Evolutionary conservation across 2,888 invertebrate species (phyloP).

Genomic region (Apotomis capreana): DNA sequence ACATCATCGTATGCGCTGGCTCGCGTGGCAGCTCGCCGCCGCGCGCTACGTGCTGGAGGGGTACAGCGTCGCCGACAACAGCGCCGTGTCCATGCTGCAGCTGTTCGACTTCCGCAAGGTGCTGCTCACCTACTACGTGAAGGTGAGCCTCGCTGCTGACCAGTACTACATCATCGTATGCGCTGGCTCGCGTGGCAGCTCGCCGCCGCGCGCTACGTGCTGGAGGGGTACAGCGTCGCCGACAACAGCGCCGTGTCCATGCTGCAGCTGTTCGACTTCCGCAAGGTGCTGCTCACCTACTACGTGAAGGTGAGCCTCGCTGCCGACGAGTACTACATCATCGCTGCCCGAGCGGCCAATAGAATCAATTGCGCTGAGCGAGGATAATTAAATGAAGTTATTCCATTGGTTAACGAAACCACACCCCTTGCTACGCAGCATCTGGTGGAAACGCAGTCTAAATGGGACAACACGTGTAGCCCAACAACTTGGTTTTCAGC

Average conservation of each 20-base stretch:
- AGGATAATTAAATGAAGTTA: too few species aligned
- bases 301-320: constrained; percentile 61
- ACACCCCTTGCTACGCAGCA: too few species aligned
- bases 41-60: constrained; percentile 95
- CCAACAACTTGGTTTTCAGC: too few species aligned
- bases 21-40: not conserved
- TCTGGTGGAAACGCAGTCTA: too few species aligned
- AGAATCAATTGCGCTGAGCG: too few species aligned
- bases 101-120: constrained; percentile 98
- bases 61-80: constrained; percentile 98
- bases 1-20: not conserved
- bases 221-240: constrained; percentile 99
- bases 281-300: constrained; percentile 89
- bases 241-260: constrained; percentile 99
- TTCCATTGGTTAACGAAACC: too few species aligned
- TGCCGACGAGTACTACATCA: constrained; percentile 84
- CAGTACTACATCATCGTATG: too few species aligned
- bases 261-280: constrained; percentile 98
- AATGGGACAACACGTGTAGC: too few species aligned
- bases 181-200: too few species aligned
- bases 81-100: constrained; percentile 98
- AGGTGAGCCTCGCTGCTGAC: too few species aligned
- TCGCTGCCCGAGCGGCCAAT: too few species aligned
- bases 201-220: too few species aligned
- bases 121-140: constrained; percentile 66